phyloP scores from a whole-genome alignment of 30 jellyfish, hydroid and myxozoan genomes.

The Nemopilema nomurai region DNA sequence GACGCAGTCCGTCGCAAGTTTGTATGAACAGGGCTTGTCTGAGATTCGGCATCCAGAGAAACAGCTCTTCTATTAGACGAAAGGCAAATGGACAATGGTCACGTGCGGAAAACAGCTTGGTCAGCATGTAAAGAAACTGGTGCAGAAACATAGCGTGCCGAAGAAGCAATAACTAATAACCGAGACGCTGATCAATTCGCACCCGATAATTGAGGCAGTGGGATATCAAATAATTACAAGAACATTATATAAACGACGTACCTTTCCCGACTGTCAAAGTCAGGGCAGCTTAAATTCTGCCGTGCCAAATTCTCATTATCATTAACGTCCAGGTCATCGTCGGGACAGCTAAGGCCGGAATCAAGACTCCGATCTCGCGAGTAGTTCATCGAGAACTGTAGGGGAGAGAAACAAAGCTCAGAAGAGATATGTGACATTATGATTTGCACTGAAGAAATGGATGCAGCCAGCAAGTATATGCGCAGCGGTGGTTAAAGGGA shows the following conservation, averaged over 20 bases:
- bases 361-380: constrained; percentile 77
- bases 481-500: too few relatives aligned
- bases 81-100: not conserved
- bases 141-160: not conserved
- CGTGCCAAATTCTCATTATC: not conserved
- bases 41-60: constrained; percentile 19
- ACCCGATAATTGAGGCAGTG: too few relatives aligned
- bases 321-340: constrained; percentile 46
- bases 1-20: constrained; percentile 26
- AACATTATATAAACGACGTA: not conserved
- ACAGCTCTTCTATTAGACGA: constrained; percentile 10
- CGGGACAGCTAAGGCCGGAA: constrained; percentile 94
- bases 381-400: constrained; percentile 27
- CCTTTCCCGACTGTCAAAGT: constrained; percentile 4
- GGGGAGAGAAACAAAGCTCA: not conserved
- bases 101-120: not conserved
- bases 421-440: not conserved
- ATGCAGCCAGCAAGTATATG: too few relatives aligned
- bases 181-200: too few relatives aligned
- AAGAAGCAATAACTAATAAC: too few relatives aligned
- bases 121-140: not conserved
- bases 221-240: too few relatives aligned
- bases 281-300: constrained; percentile 55
- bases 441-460: too few relatives aligned
- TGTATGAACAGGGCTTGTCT: constrained; percentile 28